These are phyloP conservation scores for Eupithecia subfuscata DNA, from an alignment of 2,888 invertebrate genomes.

Conservation along the genomic window DNA sequence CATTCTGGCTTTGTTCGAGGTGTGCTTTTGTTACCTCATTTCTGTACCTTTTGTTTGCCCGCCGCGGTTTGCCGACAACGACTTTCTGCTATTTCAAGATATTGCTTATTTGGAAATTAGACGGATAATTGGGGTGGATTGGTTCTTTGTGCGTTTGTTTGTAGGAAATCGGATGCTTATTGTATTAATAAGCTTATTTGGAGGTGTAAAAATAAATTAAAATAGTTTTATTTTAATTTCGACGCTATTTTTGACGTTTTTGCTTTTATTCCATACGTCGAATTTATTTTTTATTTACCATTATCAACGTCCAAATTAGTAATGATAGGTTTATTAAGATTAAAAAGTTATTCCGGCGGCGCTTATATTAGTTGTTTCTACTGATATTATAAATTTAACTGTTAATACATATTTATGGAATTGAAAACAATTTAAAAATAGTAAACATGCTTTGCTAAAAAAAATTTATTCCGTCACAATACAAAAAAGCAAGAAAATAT, in stretches of 20 bases:
- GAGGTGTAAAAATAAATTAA: background rate
- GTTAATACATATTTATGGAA: background rate
- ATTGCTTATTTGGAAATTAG: constrained; percentile 42
- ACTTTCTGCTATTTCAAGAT: constrained; percentile 31
- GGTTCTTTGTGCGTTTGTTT: constrained; percentile 3
- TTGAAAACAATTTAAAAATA: background rate
- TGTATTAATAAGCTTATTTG: background rate
- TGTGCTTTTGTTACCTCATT: constrained; percentile 70
- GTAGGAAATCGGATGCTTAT: background rate
- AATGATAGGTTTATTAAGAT: background rate
- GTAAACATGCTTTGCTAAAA: background rate
- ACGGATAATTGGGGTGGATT: constrained; percentile 22
- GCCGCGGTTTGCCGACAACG: constrained; percentile 35
- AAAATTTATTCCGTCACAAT: background rate
- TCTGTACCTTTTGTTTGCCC: constrained; percentile 68
- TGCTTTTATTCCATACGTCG: background rate
- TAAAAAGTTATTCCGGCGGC: background rate
- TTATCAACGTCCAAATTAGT: background rate
- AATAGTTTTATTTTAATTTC: background rate
- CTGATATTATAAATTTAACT: background rate
- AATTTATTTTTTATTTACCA: background rate
- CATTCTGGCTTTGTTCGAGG: constrained; percentile 71
- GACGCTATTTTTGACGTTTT: background rate
- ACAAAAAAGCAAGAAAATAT: background rate
- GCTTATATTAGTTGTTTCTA: background rate